Conservation (phyloP, 2,113 vertebrate genomes). For the Tupaia tana region DNA sequence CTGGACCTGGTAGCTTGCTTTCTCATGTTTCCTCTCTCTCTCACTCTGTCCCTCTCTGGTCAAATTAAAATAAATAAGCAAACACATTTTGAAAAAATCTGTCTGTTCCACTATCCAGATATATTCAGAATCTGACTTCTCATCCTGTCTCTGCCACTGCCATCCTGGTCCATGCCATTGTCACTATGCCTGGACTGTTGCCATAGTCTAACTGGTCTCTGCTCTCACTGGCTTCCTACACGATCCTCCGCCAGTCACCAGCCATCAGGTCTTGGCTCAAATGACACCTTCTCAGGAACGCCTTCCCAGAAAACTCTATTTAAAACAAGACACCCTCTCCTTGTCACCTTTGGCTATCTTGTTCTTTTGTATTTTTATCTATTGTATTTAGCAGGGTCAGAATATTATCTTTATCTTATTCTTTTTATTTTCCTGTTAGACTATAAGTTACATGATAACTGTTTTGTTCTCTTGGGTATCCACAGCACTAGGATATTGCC, state of each 20-base stretch:
- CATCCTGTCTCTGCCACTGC: not conserved
- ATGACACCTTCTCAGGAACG: not conserved
- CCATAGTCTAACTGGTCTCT: not conserved
- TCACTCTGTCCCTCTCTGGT: no score
- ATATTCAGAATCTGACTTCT: slow-evolving; percentile 9
- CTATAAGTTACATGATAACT: not conserved
- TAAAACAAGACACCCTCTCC: not conserved
- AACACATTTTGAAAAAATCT: not conserved
- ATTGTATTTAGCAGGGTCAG: not conserved
- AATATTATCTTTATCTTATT: slow-evolving; percentile 12
- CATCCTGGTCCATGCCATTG: not conserved
- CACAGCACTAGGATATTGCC: not conserved
- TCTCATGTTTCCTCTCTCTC: no score
- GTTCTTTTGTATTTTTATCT: slow-evolving; percentile 11
- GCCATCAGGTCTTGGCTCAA: not conserved
- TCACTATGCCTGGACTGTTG: not conserved
- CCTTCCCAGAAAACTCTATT: not conserved
- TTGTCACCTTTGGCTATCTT: not conserved
- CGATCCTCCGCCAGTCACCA: not conserved
- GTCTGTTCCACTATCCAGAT: not conserved
- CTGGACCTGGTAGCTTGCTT: no score
- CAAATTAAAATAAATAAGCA: no score
- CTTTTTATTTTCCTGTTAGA: slow-evolving; percentile 17
- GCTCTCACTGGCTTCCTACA: not conserved
- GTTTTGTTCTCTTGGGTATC: slow-evolving; percentile 33